A percentile compares a stretch with the other conserved stretches of the same genome.
phyloP scores from a whole-genome alignment of 2,888 invertebrate species.

The Limnephilus marmoratus region DNA sequence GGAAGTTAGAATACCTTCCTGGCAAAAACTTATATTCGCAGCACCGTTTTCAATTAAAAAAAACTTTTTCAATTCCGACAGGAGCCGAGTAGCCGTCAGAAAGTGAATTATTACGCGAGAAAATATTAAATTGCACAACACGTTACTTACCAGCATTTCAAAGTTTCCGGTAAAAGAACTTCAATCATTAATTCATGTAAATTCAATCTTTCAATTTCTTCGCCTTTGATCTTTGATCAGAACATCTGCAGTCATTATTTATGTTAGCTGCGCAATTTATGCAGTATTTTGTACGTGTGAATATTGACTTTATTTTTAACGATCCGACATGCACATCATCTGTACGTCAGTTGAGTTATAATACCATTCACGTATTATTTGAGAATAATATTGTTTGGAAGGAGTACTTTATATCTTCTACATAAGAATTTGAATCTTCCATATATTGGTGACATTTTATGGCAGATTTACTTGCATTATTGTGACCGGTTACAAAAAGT shows the following conservation, averaged over 20 bases:
- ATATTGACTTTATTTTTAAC: background rate
- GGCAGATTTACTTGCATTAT: no score
- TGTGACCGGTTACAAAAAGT: no score
- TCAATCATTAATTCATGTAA: background rate
- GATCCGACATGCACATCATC: background rate
- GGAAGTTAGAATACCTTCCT: background rate
- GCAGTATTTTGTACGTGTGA: background rate
- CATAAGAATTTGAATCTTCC: background rate
- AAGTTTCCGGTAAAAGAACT: background rate
- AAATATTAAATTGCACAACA: background rate
- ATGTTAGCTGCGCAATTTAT: background rate
- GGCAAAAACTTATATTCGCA: background rate
- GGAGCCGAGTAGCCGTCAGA: background rate
- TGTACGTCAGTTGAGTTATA: background rate
- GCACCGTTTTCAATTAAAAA: background rate
- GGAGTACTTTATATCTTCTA: no score
- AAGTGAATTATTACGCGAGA: background rate
- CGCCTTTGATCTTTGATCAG: background rate
- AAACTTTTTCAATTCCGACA: background rate
- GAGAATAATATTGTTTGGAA: background rate
- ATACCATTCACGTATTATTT: background rate
- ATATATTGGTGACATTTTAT: background rate
- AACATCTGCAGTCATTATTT: background rate
- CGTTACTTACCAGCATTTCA: background rate
- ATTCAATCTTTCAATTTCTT: background rate